phyloP scores from a whole-genome alignment of 2,888 invertebrate species.

The Liodrosophila aerea region DNA sequence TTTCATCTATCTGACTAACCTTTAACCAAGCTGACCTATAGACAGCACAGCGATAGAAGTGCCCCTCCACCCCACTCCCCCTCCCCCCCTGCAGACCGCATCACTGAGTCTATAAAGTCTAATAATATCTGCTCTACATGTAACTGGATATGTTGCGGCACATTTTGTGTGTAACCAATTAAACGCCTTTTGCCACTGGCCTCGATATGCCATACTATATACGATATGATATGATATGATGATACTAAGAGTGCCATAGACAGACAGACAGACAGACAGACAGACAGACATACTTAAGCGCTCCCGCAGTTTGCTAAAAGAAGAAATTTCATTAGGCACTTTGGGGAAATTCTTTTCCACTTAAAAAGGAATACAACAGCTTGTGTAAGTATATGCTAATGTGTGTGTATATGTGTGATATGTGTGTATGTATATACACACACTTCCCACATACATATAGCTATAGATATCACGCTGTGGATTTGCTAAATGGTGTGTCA shows the following conservation, averaged over 20 bases:
- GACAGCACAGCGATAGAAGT: constrained; percentile 2
- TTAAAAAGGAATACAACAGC: background rate
- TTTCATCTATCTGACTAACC: constrained; percentile 14
- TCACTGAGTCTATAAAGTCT: background rate
- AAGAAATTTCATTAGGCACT: too few relatives aligned
- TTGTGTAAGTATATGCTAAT: too few relatives aligned
- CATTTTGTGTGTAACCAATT: constrained; percentile 22
- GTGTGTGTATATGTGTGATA: too few relatives aligned
- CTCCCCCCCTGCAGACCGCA: background rate
- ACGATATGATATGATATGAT: background rate
- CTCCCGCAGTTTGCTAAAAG: background rate
- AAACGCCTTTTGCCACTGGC: constrained; percentile 14
- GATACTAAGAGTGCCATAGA: background rate
- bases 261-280: background rate
- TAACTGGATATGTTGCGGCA: constrained; percentile 20
- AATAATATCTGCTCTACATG: background rate
- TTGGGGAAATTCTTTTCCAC: background rate
- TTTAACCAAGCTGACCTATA: constrained; percentile 26
- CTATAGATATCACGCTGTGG: constrained; percentile 8
- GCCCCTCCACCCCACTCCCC: background rate
- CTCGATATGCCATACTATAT: constrained; percentile 19
- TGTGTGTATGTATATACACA: too few relatives aligned
- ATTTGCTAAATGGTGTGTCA: constrained; percentile 28
- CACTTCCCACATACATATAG: background rate
- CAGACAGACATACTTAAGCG: background rate